Conservation (phyloP, 2,797 vertebrate species). For the Manis javanica region DNA sequence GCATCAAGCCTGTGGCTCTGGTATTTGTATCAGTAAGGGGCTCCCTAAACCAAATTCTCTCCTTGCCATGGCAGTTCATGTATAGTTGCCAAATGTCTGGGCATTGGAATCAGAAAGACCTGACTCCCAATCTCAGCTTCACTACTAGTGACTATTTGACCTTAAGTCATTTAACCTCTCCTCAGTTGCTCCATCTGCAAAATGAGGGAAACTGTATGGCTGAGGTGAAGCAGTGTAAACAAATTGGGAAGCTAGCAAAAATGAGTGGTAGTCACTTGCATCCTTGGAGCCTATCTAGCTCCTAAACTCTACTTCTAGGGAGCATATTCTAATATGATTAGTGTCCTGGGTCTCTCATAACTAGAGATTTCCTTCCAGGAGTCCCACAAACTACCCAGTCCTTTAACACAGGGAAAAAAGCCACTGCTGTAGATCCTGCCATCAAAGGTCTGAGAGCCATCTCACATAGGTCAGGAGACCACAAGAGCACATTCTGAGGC, state of each 20-base stretch:
- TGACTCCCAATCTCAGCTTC: not conserved
- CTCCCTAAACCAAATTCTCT: not conserved
- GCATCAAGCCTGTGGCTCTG: not conserved
- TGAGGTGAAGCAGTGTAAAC: not conserved
- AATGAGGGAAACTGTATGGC: not conserved
- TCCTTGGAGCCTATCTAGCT: not conserved
- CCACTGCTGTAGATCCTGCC: not conserved
- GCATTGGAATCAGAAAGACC: not conserved
- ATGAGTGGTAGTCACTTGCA: not conserved
- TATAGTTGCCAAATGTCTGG: not conserved
- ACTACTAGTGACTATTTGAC: not conserved
- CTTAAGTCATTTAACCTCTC: not conserved
- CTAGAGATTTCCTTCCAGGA: not conserved
- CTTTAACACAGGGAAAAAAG: not conserved
- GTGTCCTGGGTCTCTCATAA: not conserved
- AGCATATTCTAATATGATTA: not conserved
- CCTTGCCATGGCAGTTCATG: not conserved
- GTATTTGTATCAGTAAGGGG: not conserved
- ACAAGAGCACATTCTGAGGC: not conserved
- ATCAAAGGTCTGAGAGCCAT: not conserved
- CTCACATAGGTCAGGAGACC: not conserved
- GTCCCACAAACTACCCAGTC: not conserved
- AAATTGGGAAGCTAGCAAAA: not conserved
- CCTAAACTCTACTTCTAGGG: not conserved
- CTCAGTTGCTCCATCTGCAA: not conserved